Percentiles rank a stretch among this genome's conserved stretches.
phyloP scores from a whole-genome alignment of 2,888 invertebrate genomes.

The Diarsia dahlii region DNA sequence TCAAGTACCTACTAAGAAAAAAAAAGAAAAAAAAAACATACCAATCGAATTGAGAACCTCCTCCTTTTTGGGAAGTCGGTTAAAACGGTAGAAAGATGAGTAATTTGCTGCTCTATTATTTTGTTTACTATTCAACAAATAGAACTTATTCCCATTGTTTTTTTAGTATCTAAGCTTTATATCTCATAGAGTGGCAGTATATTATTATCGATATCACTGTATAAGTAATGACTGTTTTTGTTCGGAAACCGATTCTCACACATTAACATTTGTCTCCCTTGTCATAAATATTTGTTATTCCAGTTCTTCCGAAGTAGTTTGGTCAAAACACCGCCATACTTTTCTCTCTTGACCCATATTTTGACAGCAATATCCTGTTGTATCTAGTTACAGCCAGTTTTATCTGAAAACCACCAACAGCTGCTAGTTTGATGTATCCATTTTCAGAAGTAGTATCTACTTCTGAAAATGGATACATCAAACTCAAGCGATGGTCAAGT shows the following conservation, averaged over 20 bases:
- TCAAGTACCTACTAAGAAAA: too few relatives aligned
- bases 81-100: too few relatives aligned
- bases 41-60: too few relatives aligned
- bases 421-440: not conserved
- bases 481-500: not conserved
- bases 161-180: not conserved
- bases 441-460: slow-evolving; percentile 7
- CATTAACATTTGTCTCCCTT: slow-evolving; percentile 21
- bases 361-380: slow-evolving; percentile 58
- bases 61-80: too few relatives aligned
- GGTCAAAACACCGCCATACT: slow-evolving; percentile 6
- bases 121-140: too few relatives aligned
- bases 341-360: slow-evolving; percentile 60
- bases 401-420: not conserved
- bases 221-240: slow-evolving; percentile 31
- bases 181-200: not conserved
- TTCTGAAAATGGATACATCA: too few relatives aligned
- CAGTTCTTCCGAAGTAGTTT: not conserved
- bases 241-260: slow-evolving; percentile 19
- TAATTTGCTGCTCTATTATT: too few relatives aligned
- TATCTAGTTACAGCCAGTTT: slow-evolving; percentile 52
- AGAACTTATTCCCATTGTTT: too few relatives aligned
- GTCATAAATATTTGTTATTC: slow-evolving; percentile 8
- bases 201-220: slow-evolving; percentile 7
- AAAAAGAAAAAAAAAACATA: too few relatives aligned